phyloP scores from a whole-genome alignment of 2,113 vertebrate genomes.

The Lophotis ruficrista region DNA sequence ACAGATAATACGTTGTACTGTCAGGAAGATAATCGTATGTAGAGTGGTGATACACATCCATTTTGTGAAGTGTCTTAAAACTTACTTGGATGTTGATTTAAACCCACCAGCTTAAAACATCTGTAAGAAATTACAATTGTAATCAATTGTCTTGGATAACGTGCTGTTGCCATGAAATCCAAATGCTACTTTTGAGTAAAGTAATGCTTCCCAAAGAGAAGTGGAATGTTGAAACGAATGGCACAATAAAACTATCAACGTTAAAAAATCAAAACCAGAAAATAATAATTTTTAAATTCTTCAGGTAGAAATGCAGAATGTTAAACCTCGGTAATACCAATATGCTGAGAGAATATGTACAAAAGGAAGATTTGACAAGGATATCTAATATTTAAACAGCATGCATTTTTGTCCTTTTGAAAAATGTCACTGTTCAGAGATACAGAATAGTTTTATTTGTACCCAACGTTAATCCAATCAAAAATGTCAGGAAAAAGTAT shows the following conservation, averaged over 20 bases:
- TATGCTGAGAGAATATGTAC: background rate
- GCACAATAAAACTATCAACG: background rate
- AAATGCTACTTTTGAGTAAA: conserved; percentile 25
- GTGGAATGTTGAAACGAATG: conserved; percentile 2
- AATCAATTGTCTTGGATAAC: conserved; percentile 34
- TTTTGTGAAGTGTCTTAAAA: conserved; percentile 22
- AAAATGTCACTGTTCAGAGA: background rate
- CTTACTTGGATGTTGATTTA: conserved; percentile 15
- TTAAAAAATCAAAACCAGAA: background rate
- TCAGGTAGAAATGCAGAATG: background rate
- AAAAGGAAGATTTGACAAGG: background rate
- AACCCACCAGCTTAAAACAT: conserved; percentile 13
- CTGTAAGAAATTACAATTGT: conserved; percentile 46
- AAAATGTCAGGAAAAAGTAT: background rate
- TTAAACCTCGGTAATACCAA: background rate
- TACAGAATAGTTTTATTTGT: background rate
- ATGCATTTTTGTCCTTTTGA: background rate
- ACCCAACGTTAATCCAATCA: background rate
- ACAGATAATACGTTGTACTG: background rate
- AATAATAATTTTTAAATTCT: background rate
- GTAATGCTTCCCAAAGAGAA: conserved; percentile 28
- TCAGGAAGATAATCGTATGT: background rate
- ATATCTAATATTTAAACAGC: conserved; percentile 7
- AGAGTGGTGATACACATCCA: background rate
- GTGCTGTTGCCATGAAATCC: background rate